Base-by-base conservation (phyloP, 2,888 invertebrate genomes). In the Hirudinaria manillensis region DNA sequence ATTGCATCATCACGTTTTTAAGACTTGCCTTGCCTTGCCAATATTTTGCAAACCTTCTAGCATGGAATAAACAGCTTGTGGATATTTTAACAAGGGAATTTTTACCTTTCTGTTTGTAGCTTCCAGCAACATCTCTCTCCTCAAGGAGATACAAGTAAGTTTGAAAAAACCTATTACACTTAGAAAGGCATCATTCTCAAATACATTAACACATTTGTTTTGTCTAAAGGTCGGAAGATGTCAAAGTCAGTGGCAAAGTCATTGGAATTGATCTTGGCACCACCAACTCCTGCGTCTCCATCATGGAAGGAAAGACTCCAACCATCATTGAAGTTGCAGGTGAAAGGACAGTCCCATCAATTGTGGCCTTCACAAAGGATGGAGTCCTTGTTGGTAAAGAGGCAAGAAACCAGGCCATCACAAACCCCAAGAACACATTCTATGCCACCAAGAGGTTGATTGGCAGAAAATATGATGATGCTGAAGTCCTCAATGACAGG, bases 201-300 rank as follows among this genome's bases (percentile, higher is more conserved):
- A 45, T 45, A 45, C 16, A 45, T 16, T 16, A 45, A 16, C 16
- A 10, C 13, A 45, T 45, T 10, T n/a, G n/a, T n/a, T 45, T 6
- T 45, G 45, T 4, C 45, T 45, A 10, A 45, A 45, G 45, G 45
- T 45, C 45, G 10, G 45, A 45, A 7, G 45, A 45, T 45, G 45
- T 45, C 45, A 45, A 45, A 45, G 45, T 45, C 45, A 45, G 45
- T 45, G 45, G 45, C 45, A 45, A 45, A 45, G 98, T 99, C 81
- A 94, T 99, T 81, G 99, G 99, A 81, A 99, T 99, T 82, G 99
- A 99, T 88, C 89, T 99, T 87, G 99, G 99, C 24, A 99, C 99
- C 65, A 99, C 99, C 76, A 99, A 99, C 87, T 98, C 98, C 0
- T 99, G 99, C 86, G 94, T 99, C 19, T 97, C 99, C 13, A 93